A percentile compares a stretch with the other conserved stretches of the same genome.
Conservation (phyloP, 2,113 vertebrate species). For the Cochlearius cochlearius region DNA sequence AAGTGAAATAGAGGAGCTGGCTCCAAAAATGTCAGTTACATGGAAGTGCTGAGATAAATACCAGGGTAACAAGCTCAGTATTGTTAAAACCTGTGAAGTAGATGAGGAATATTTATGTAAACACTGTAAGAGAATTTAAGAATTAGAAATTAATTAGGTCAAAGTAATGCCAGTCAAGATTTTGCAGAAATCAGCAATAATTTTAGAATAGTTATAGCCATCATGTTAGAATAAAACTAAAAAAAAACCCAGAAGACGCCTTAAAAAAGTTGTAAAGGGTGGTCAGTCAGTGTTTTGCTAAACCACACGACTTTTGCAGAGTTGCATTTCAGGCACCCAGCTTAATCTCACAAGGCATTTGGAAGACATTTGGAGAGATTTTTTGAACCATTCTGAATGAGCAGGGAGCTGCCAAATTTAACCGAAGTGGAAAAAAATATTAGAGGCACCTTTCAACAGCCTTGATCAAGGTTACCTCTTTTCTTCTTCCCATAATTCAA, state of each 20-base stretch:
- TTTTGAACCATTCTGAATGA: background rate
- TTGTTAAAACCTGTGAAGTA: background rate
- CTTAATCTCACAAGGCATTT: background rate
- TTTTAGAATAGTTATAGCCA: background rate
- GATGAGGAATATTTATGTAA: background rate
- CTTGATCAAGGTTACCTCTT: background rate
- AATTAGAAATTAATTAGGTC: conserved; percentile 1
- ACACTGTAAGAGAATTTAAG: background rate
- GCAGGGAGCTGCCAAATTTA: background rate
- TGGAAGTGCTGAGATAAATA: background rate
- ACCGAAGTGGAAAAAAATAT: background rate
- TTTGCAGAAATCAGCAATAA: background rate
- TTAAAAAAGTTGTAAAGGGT: background rate
- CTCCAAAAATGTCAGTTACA: background rate
- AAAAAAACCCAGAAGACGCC: background rate
- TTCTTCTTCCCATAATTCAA: background rate
- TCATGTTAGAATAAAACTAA: background rate
- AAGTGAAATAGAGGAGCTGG: background rate
- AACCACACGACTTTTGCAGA: background rate
- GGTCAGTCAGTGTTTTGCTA: background rate
- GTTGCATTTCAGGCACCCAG: background rate
- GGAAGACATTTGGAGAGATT: background rate
- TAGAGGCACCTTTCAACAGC: background rate
- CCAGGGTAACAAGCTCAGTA: background rate
- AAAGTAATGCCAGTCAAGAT: background rate